Evolutionary conservation across 1,140 invertebrate species (phyloP).

Genomic region (Schlechtendalia chinensis): DNA sequence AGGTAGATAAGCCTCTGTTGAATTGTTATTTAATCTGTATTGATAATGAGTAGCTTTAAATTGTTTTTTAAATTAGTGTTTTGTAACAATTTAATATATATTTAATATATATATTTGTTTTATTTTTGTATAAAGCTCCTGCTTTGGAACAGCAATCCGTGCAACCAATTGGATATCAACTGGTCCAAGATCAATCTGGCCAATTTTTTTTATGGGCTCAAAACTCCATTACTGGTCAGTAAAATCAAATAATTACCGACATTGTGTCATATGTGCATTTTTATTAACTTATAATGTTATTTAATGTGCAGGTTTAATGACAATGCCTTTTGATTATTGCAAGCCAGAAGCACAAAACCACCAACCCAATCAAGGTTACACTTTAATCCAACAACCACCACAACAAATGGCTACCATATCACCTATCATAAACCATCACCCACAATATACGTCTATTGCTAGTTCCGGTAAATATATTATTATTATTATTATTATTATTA

Average conservation of each 20-base stretch:
- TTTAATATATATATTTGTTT: too few species aligned
- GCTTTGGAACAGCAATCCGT: conserved; percentile 29
- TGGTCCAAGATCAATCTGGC: conserved; percentile 40
- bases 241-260: neutral
- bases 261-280: neutral
- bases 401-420: conserved; percentile 43
- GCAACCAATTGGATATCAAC: conserved; percentile 33
- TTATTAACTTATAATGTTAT: neutral
- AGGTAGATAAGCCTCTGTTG: neutral
- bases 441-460: conserved; percentile 41
- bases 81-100: too few species aligned
- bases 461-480: conserved; percentile 32
- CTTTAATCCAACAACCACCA: conserved; percentile 27
- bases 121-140: conserved; percentile 23
- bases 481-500: neutral
- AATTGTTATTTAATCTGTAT: too few species aligned
- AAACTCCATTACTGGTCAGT: conserved; percentile 39
- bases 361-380: conserved; percentile 35
- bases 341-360: conserved; percentile 25
- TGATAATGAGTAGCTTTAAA: too few species aligned
- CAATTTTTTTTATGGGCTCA: conserved; percentile 38
- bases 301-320: conserved; percentile 20
- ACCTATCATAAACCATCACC: conserved; percentile 36
- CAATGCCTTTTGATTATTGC: conserved; percentile 42
- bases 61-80: too few species aligned